Conservation (phyloP, 1,140 invertebrate species). For the Paracyclopina nana region DNA sequence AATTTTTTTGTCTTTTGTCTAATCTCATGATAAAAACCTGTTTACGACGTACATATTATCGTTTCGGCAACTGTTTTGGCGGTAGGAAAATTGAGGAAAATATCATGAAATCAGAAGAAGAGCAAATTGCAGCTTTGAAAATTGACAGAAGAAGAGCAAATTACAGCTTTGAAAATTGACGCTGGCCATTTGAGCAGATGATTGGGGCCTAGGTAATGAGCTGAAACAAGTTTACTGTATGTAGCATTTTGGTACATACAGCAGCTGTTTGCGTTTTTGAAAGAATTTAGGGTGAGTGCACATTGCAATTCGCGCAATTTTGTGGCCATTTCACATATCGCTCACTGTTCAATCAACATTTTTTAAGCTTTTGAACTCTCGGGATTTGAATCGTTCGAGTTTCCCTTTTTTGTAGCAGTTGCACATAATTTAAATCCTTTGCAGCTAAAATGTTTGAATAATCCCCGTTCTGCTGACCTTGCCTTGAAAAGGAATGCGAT, state of each 20-base stretch:
- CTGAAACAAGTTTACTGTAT: background rate
- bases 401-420: no score
- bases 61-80: background rate
- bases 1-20: background rate
- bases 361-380: no score
- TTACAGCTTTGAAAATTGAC: background rate
- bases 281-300: no score
- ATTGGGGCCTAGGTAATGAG: background rate
- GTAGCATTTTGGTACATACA: background rate
- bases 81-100: background rate
- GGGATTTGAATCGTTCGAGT: no score
- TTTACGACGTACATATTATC: background rate
- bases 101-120: background rate
- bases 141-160: background rate
- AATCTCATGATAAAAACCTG: background rate
- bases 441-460: no score
- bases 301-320: no score
- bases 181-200: background rate
- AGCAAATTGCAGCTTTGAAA: background rate
- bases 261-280: no score
- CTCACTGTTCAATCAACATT: no score
- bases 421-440: no score
- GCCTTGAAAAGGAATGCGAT: no score
- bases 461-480: no score
- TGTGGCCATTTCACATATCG: no score